Evolutionary conservation across 2,113 vertebrate genomes (phyloP), one percentile per base, ranked within the genome.

Genomic region (Cairina moschata): DNA sequence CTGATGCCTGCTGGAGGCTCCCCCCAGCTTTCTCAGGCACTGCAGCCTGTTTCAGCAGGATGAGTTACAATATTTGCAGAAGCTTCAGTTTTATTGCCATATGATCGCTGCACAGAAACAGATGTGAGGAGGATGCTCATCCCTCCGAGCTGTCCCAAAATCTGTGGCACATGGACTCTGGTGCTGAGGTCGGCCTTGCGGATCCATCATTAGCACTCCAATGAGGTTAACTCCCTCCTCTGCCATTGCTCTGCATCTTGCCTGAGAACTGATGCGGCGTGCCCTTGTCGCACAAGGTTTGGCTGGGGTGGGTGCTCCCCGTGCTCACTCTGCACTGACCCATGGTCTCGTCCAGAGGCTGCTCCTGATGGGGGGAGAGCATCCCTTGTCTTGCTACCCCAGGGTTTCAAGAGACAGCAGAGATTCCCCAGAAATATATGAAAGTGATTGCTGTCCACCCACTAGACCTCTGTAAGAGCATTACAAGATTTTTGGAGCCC

Each of bases 121-220:
- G 59, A 56, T 65, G 62, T 31, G n/a, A 69, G 44, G 48, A 84
- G 16, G 55, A 87, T 44, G 34, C 22, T 89, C 5, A 86, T 80
- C 32, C 21, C 21, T 55, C 23, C 1, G 3, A 87, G 28, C 17
- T 40, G 20, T 58, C 69, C 69, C 10, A 8, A 60, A 69, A 65
- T 46, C 36, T 44, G 28, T 0, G 1, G 32, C 0, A 0, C 3
- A 0, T 6, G 8, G 40, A 11, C 25, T 75, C 18, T 46, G 26
- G 18, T 86, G 67, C 58, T 1, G 2, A 59, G 20, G 14, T 72
- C 2, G 0, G 40, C 22, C 23, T n/a, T n/a, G 10, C 21, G 26
- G n/a, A 17, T 22, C 60, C 29, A 38, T 46, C 52, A 20, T 28
- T 79, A 56, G 9, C 21, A 22, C 11, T 66, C 8, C 17, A 3